Evolutionary conservation across 1,140 invertebrate species (phyloP).

Genomic region (Oncopodura yosiiana): DNA sequence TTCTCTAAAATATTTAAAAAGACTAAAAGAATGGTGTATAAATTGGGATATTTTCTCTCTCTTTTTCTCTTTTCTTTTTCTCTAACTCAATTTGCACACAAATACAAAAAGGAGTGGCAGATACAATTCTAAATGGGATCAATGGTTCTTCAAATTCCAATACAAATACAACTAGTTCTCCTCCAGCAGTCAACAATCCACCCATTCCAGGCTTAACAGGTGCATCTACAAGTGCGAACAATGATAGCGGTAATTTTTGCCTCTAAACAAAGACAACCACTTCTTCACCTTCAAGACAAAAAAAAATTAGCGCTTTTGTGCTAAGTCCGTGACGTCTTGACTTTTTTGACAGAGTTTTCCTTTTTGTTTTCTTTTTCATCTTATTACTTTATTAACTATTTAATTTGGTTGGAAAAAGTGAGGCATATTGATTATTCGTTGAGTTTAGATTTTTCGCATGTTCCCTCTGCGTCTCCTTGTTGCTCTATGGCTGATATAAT

Average conservation of each 20-base stretch:
- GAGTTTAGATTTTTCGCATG: no score
- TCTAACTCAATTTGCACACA: no score
- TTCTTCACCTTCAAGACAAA: no score
- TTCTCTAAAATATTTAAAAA: not conserved
- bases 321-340: no score
- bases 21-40: not conserved
- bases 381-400: no score
- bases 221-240: slow-evolving; percentile 24
- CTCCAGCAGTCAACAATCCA: not conserved
- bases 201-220: slow-evolving; percentile 10
- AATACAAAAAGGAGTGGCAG: slow-evolving; percentile 10
- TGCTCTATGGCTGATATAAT: no score
- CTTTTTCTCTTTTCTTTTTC: slow-evolving; percentile 2
- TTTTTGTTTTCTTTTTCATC: not conserved
- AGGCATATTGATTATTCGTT: no score
- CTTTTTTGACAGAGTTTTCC: no score
- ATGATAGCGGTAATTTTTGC: slow-evolving; percentile 8
- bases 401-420: no score
- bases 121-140: slow-evolving; percentile 2
- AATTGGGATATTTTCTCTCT: not conserved
- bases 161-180: slow-evolving; percentile 1
- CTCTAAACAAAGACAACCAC: no score
- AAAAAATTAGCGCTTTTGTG: no score
- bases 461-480: no score
- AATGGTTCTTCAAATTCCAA: not conserved